A percentile compares a stretch with the other conserved stretches of the same genome.
These are phyloP conservation scores for Aphelinus certus DNA, from an alignment of 1,140 invertebrate species.

Conservation along the genomic window DNA sequence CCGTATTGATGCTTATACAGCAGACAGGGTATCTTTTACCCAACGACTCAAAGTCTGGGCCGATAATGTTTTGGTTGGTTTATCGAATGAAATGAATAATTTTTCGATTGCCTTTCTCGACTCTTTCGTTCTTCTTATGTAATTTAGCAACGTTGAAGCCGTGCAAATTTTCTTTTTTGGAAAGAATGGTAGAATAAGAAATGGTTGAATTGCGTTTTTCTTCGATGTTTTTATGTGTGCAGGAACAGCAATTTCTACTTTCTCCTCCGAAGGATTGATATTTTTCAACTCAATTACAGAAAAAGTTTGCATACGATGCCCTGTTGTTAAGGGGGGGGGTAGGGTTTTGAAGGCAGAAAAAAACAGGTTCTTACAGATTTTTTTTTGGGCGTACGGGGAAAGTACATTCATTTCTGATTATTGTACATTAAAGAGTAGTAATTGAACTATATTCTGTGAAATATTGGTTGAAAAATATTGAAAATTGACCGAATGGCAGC, in stretches of 20 bases:
- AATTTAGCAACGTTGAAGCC: slow-evolving; percentile 6
- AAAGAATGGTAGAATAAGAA: slow-evolving; percentile 35
- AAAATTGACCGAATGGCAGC: too few species aligned
- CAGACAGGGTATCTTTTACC: slow-evolving; percentile 8
- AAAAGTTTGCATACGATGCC: slow-evolving; percentile 37
- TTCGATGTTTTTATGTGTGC: slow-evolving; percentile 39
- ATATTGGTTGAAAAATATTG: too few species aligned
- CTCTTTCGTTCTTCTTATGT: slow-evolving; percentile 20
- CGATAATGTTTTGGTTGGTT: slow-evolving; percentile 10
- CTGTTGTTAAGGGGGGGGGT: too few species aligned
- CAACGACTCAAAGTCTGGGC: slow-evolving; percentile 30
- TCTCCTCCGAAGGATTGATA: slow-evolving; percentile 18
- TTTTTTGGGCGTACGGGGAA: too few species aligned
- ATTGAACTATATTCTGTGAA: too few species aligned
- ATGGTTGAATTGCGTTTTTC: slow-evolving; percentile 23
- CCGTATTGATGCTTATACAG: slow-evolving; percentile 10
- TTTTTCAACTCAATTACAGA: slow-evolving; percentile 32
- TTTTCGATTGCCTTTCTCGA: background rate
- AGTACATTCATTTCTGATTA: too few species aligned
- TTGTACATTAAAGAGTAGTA: too few species aligned
- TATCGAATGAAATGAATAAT: slow-evolving; percentile 32
- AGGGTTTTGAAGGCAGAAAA: too few species aligned
- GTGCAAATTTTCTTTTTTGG: slow-evolving; percentile 18
- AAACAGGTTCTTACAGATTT: too few species aligned
- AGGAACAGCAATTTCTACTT: slow-evolving; percentile 40